Evolutionary conservation across 2,888 invertebrate genomes (phyloP).

Genomic region (Cinara cedri): DNA sequence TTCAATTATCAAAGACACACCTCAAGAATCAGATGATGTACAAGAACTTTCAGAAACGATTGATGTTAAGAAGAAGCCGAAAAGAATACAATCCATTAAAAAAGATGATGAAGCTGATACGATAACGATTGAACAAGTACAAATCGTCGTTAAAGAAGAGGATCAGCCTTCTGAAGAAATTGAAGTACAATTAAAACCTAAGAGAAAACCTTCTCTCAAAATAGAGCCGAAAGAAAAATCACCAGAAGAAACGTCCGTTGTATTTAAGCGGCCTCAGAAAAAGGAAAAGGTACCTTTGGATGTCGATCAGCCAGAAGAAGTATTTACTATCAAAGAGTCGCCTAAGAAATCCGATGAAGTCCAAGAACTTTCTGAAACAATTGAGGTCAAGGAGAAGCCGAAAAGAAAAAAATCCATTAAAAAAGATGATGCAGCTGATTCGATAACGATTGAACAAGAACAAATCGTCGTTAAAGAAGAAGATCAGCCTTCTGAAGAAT

Average conservation of each 20-base stretch:
- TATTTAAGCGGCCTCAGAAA: constrained; percentile 55
- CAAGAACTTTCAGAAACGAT: no score
- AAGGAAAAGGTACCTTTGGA: constrained; percentile 58
- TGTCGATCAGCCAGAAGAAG: constrained; percentile 61
- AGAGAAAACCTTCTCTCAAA: no score
- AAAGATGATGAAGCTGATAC: no score
- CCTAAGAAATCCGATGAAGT: constrained; percentile 60
- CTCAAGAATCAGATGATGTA: no score
- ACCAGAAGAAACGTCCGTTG: neutral
- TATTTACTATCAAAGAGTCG: constrained; percentile 61
- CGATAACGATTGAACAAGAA: neutral
- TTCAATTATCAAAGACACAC: no score
- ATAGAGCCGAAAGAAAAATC: no score
- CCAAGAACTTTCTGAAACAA: neutral
- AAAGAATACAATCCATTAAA: no score
- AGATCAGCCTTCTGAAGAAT: neutral
- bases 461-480: neutral
- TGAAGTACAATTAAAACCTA: no score
- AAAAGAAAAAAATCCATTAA: constrained; percentile 33
- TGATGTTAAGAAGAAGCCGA: no score
- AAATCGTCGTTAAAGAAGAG: no score
- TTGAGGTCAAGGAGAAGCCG: constrained; percentile 59
- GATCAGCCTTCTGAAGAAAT: no score
- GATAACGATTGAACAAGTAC: no score
- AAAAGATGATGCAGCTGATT: neutral